phyloP scores from a whole-genome alignment of 2,888 invertebrate species.

The Caradrina kadenii region DNA sequence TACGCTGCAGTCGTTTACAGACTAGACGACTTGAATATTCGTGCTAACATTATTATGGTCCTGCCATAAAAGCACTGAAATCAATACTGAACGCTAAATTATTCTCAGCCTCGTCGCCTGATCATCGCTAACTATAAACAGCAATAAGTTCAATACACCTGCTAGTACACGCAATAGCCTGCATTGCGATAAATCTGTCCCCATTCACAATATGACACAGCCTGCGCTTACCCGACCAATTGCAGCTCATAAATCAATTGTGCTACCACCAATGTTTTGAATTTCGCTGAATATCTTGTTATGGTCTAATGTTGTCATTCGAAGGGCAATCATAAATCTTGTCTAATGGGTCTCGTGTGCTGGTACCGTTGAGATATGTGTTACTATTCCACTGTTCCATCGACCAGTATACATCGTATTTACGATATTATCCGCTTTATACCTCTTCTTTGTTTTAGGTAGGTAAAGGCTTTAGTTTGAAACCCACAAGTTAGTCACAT shows the following conservation, averaged over 20 bases:
- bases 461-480: not conserved
- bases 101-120: slow-evolving; percentile 5
- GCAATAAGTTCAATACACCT: slow-evolving; percentile 44
- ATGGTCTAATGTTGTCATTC: not conserved
- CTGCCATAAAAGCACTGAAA: slow-evolving; percentile 4
- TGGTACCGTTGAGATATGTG: slow-evolving; percentile 1
- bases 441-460: not conserved
- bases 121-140: slow-evolving; percentile 17
- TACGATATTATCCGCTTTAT: not conserved
- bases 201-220: slow-evolving; percentile 61
- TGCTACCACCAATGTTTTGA: slow-evolving; percentile 38
- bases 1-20: not conserved
- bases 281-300: slow-evolving; percentile 41
- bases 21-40: slow-evolving; percentile 19
- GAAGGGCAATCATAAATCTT: slow-evolving; percentile 4
- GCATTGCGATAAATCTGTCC: slow-evolving; percentile 66
- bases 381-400: not conserved
- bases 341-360: not conserved
- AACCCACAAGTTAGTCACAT: too few species aligned
- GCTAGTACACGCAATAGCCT: slow-evolving; percentile 47
- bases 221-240: slow-evolving; percentile 44
- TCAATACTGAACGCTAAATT: slow-evolving; percentile 6
- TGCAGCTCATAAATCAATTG: slow-evolving; percentile 59
- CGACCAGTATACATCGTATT: not conserved
- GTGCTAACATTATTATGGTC: not conserved